A percentile compares a stretch with the other conserved stretches of the same genome.
Conservation (phyloP, 1,140 invertebrate species). For the Ylistrum balloti region DNA sequence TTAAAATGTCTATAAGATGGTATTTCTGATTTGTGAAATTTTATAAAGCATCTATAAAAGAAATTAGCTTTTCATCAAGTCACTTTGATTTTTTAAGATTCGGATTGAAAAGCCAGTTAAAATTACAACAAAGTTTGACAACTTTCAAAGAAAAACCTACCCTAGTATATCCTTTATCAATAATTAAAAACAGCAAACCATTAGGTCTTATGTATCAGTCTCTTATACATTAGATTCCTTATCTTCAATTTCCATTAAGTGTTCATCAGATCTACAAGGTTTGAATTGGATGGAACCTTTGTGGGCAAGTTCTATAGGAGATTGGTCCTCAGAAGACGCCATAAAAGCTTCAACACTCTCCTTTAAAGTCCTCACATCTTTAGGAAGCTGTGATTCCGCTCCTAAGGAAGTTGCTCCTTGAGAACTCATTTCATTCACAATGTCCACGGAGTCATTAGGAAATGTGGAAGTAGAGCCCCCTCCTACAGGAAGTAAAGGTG, state of each 20-base stretch:
- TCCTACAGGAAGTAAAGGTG: background rate
- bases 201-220: too few species aligned
- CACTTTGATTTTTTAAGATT: too few species aligned
- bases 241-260: background rate
- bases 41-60: too few species aligned
- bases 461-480: background rate
- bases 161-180: too few species aligned
- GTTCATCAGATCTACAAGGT: background rate
- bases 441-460: background rate
- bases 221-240: background rate
- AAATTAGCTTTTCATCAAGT: too few species aligned
- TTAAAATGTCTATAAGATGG: too few species aligned
- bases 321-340: background rate
- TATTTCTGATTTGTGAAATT: too few species aligned
- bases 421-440: background rate
- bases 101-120: too few species aligned
- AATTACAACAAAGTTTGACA: too few species aligned
- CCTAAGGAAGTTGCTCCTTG: background rate
- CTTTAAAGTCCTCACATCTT: background rate
- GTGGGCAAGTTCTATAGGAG: background rate
- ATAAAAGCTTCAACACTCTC: background rate
- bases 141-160: too few species aligned
- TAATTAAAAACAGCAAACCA: too few species aligned
- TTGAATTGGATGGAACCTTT: background rate
- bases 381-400: background rate